These are phyloP conservation scores for Antennarius maculatus DNA, from an alignment of 2,797 vertebrate species.

Conservation along the genomic window DNA sequence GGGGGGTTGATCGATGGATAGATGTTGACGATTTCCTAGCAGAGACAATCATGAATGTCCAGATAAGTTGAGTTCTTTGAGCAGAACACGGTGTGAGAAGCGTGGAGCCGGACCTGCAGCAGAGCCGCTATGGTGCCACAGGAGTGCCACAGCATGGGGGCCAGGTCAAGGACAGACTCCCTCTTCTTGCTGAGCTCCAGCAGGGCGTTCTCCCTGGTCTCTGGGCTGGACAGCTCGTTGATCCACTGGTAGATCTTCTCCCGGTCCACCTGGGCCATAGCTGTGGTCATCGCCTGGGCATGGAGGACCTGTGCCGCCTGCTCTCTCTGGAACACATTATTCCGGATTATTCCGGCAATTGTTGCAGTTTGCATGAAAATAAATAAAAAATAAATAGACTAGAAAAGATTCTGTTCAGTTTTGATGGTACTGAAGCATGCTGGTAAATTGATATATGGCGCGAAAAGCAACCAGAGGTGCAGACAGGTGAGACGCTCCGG, in stretches of 20 bases:
- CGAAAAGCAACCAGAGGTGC: too few relatives aligned
- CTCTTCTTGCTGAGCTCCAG: constrained; percentile 95
- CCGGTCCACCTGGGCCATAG: constrained; percentile 91
- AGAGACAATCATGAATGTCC: constrained; percentile 11
- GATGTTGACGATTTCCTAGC: constrained; percentile 95
- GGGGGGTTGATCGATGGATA: constrained; percentile 97
- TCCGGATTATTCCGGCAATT: too few relatives aligned
- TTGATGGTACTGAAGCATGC: too few relatives aligned
- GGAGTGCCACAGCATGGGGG: constrained; percentile 96
- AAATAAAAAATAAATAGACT: neutral
- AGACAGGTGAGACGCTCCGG: too few relatives aligned
- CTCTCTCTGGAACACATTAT: neutral
- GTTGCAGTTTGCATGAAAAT: neutral
- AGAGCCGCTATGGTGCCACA: constrained; percentile 93
- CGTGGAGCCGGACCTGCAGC: constrained; percentile 82
- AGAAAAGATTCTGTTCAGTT: too few relatives aligned
- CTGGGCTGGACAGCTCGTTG: constrained; percentile 93
- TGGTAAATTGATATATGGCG: too few relatives aligned
- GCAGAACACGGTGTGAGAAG: neutral
- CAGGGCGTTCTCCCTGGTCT: constrained; percentile 91
- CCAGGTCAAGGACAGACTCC: constrained; percentile 91
- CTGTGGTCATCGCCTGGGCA: constrained; percentile 88
- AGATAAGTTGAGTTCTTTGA: neutral
- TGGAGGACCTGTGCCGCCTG: neutral
- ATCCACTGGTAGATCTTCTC: constrained; percentile 98